Percentiles rank a stretch among this genome's conserved stretches.
Evolutionary conservation across 2,113 vertebrate genomes (phyloP).

Genomic region (Ginglymostoma cirratum): DNA sequence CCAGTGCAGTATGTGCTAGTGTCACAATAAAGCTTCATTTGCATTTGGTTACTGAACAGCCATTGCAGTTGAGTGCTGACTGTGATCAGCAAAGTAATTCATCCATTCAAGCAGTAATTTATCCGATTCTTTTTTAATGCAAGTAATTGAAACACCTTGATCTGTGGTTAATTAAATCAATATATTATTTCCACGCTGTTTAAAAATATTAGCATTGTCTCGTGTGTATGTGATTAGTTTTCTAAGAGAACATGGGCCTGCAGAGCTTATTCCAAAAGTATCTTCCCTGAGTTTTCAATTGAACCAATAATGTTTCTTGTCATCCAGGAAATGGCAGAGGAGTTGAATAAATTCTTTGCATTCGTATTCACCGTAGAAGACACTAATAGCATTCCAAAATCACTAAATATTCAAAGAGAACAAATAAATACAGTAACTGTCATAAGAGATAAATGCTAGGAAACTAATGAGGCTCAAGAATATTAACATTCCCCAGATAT

Average conservation of each 20-base stretch:
- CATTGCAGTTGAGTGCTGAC: not conserved
- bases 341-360: no score
- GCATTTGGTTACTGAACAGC: not conserved
- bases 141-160: not conserved
- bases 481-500: no score
- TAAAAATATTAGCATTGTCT: not conserved
- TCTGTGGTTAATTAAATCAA: not conserved
- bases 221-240: not conserved
- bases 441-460: no score
- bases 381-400: no score
- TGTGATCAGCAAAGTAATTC: not conserved
- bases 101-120: not conserved
- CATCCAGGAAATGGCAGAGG: no score
- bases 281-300: not conserved
- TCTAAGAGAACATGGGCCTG: not conserved
- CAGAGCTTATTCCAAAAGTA: not conserved
- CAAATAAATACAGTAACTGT: no score
- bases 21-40: not conserved
- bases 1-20: not conserved
- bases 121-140: not conserved
- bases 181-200: not conserved
- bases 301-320: not conserved
- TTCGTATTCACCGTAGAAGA: no score
- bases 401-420: no score
- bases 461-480: no score